Conservation (phyloP, 1,140 invertebrate species). For the Drosophila mauritiana region DNA sequence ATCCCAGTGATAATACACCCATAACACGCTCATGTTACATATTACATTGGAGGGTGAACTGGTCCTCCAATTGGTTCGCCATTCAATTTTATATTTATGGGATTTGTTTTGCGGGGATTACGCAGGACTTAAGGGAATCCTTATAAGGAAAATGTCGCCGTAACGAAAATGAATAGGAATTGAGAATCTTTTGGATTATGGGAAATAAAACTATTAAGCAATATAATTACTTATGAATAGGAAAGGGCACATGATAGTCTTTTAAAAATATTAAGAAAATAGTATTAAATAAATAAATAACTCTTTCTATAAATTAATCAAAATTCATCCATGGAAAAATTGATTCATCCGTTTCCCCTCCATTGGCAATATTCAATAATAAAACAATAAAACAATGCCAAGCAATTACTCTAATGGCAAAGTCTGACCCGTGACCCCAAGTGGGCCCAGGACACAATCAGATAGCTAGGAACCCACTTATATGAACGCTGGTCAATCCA, state of each 20-base stretch:
- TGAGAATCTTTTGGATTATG: not conserved
- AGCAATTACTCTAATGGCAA: constrained; percentile 67
- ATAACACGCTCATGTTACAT: constrained; percentile 39
- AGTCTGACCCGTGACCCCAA: constrained; percentile 11
- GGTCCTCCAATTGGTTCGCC: constrained; percentile 14
- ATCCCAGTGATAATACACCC: constrained; percentile 57
- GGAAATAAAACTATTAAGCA: not conserved
- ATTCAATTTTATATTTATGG: constrained; percentile 14
- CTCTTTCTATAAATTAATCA: not conserved
- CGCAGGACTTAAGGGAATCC: not conserved
- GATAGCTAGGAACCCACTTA: constrained; percentile 40
- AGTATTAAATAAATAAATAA: not conserved
- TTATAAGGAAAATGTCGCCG: not conserved
- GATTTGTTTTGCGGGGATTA: constrained; percentile 14
- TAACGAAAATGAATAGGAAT: not conserved
- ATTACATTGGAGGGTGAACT: constrained; percentile 31
- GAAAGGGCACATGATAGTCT: too few relatives aligned
- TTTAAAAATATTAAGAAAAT: not conserved
- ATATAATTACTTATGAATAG: too few relatives aligned
- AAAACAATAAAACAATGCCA: too few relatives aligned
- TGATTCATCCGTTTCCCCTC: constrained; percentile 1
- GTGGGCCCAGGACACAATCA: constrained; percentile 25
- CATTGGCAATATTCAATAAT: constrained; percentile 30
- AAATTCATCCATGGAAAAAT: not conserved
- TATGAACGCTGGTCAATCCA: constrained; percentile 14